Evolutionary conservation across 2,113 vertebrate genomes (phyloP).

Genomic region (Alosa alosa): DNA sequence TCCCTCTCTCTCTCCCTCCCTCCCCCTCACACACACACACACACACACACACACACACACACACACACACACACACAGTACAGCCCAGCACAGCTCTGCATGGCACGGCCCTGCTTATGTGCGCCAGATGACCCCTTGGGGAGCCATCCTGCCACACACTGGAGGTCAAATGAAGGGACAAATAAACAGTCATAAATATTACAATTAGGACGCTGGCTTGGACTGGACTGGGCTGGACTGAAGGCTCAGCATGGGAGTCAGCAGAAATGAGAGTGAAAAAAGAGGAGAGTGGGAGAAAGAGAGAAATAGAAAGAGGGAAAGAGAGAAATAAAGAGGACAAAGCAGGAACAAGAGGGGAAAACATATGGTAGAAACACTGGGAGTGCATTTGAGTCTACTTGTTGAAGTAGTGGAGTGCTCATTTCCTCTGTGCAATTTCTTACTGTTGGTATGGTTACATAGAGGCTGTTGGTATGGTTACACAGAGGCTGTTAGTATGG

Average conservation of each 20-base stretch:
- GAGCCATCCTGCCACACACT: neutral
- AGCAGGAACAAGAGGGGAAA: neutral
- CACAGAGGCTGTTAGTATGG: neutral
- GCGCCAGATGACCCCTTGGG: neutral
- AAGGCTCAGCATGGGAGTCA: neutral
- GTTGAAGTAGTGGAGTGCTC: neutral
- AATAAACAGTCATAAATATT: slow-evolving; percentile 1
- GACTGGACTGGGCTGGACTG: neutral
- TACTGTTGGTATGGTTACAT: neutral
- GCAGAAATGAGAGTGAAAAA: neutral
- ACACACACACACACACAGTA: neutral
- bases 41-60: neutral
- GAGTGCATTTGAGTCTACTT: neutral
- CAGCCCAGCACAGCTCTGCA: neutral
- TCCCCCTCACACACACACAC: neutral
- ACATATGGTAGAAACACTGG: slow-evolving; percentile 8
- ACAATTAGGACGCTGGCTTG: neutral
- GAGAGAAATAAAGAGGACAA: slow-evolving; percentile 16
- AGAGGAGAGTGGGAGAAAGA: neutral
- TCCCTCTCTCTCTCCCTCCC: too few relatives aligned
- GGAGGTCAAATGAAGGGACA: neutral
- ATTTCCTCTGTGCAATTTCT: slow-evolving; percentile 17
- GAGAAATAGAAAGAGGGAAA: neutral
- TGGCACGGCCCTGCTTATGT: neutral
- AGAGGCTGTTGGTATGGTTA: neutral